Base-by-base conservation (phyloP, 1,140 invertebrate species). In the Ylistrum balloti region DNA sequence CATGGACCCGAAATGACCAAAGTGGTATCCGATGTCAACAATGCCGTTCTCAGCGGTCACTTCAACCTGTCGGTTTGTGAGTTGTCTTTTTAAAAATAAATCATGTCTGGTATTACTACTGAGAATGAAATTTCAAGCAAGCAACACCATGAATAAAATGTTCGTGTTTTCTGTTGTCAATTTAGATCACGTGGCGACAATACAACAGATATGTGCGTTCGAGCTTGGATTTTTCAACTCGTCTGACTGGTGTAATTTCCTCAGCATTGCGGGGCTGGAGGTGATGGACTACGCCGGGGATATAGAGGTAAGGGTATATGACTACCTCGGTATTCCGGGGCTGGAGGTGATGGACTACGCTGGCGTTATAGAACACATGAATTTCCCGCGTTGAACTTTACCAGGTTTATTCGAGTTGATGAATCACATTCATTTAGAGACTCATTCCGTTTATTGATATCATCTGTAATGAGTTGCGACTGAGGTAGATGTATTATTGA, bases 341-440 rank as follows among this genome's bases (percentile, higher is more conserved):
- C 56, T 74, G 56, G 56, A 74, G 22, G 56, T 74, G n/a, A 74
- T 74, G 22, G 56, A 74, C 28, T 74, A 74, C n/a, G 56, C 56
- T 17, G 56, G n/a, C 5, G 56, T 28, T 28, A 74, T 74, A 3
- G 0, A n/a, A n/a, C n/a, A n/a, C n/a, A n/a, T n/a, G n/a, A n/a
- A n/a, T n/a, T n/a, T n/a, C n/a, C n/a, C n/a, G n/a, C n/a, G n/a
- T n/a, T n/a, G n/a, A n/a, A n/a, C n/a, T n/a, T n/a, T n/a, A n/a
- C n/a, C n/a, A n/a, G n/a, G n/a, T n/a, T n/a, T n/a, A n/a, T n/a
- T n/a, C n/a, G n/a, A n/a, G n/a, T n/a, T n/a, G n/a, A n/a, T n/a
- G n/a, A n/a, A n/a, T n/a, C n/a, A n/a, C n/a, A n/a, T n/a, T n/a
- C n/a, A n/a, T n/a, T n/a, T n/a, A n/a, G n/a, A n/a, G n/a, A n/a